These are phyloP conservation scores for Drosophila leonis DNA, from an alignment of 2,888 invertebrate species.

Conservation along the genomic window DNA sequence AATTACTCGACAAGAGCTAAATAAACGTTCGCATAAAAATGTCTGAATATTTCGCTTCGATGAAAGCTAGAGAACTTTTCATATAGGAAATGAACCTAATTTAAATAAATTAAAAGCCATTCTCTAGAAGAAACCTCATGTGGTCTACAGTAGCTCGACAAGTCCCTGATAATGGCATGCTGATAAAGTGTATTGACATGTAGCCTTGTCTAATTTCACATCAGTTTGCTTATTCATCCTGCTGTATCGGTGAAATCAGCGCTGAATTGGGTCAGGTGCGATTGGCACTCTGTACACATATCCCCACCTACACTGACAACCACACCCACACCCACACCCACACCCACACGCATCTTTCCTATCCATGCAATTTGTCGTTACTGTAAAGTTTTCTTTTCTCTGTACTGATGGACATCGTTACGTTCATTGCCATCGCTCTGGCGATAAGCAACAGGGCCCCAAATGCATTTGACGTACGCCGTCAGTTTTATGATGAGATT, in stretches of 20 bases:
- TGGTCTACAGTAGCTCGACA: background rate
- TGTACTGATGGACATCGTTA: slow-evolving; percentile 69
- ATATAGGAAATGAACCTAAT: background rate
- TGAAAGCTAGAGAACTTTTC: no score
- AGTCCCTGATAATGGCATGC: slow-evolving; percentile 13
- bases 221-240: slow-evolving; percentile 37
- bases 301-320: background rate
- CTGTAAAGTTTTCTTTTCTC: slow-evolving; percentile 40
- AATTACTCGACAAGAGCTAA: background rate
- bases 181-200: slow-evolving; percentile 23
- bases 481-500: slow-evolving; percentile 54
- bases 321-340: background rate
- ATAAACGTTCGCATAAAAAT: background rate
- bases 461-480: slow-evolving; percentile 52
- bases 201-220: slow-evolving; percentile 22
- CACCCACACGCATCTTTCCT: background rate
- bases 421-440: slow-evolving; percentile 32
- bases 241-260: slow-evolving; percentile 37
- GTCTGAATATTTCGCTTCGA: no score
- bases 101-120: slow-evolving; percentile 14
- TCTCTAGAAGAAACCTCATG: background rate
- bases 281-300: slow-evolving; percentile 32
- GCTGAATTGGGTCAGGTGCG: slow-evolving; percentile 63
- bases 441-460: slow-evolving; percentile 40
- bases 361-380: slow-evolving; percentile 38